Base-by-base conservation (phyloP, 2,888 invertebrate genomes). In the Conus canariensis region DNA sequence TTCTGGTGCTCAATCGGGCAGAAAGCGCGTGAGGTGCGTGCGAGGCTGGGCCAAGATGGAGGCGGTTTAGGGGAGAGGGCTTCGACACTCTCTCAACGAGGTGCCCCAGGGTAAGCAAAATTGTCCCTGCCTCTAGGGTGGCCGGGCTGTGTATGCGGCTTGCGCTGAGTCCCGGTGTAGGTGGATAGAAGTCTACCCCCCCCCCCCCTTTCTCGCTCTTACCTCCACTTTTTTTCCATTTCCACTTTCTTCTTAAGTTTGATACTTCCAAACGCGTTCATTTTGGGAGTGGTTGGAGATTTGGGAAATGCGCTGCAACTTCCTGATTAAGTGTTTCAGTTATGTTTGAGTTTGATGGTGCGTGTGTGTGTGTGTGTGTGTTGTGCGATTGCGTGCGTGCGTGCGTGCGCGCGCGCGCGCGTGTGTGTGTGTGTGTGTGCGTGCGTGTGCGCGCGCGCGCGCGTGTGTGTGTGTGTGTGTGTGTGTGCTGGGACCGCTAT, bases 21-120 rank as follows among this genome's bases (percentile, higher is more conserved):
- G 86, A 86, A 86, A 67, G 86, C 86, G 86, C 86, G 86, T 86
- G 86, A 86, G 86, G 9, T 86, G 5, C 86, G 60, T 67, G 86
- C 30, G 67, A 16, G 14, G 7, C 83, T 83, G 3, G 9, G 58
- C 56, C 83, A n/a, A 25, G 86, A 64, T 86, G 86, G 60, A 30
- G 22, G 25, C 30, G 60, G 64, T 86, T 67, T 64, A 19, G 67
- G 86, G 25, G 19, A 86, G 86, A 86, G 67, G 30, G 86, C 16
- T 67, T 85, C 25, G 85, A 85, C 60, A n/a, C 25, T 10, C 59
- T 80, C 59, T 85, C 85, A 19, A 85, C n/a, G 14, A 60, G 85
- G n/a, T 25, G 85, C 85, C 60, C 86, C 6, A 22, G 64, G 86
- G 86, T 30, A 86, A 64, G 86, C 19, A 86, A 86, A 86, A 86